phyloP scores from a whole-genome alignment of 2,113 vertebrate genomes.

The Sminthopsis crassicaudata region DNA sequence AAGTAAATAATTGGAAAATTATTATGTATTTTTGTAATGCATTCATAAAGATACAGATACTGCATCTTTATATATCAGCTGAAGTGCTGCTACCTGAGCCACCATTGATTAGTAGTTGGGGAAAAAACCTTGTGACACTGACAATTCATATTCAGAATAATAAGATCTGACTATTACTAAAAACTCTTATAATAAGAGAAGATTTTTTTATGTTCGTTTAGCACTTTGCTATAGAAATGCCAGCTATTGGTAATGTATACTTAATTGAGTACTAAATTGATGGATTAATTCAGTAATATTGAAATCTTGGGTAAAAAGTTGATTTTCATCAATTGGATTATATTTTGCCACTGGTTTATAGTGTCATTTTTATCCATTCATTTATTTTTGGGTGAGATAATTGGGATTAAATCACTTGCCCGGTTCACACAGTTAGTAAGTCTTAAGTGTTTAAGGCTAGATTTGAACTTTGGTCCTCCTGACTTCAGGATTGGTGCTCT shows the following conservation, averaged over 20 bases:
- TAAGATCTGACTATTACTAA: background rate
- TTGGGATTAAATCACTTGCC: no score
- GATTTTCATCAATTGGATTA: background rate
- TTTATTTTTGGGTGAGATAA: no score
- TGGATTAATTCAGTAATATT: background rate
- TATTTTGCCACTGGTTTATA: background rate
- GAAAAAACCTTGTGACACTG: background rate
- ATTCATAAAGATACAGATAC: constrained; percentile 1
- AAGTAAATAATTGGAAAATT: background rate
- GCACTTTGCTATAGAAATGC: background rate
- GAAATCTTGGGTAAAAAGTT: background rate
- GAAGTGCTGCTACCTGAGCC: background rate
- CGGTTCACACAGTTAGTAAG: no score
- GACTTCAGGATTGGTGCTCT: no score
- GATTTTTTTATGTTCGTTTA: background rate
- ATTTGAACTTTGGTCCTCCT: no score
- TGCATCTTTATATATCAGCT: background rate
- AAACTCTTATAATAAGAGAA: background rate
- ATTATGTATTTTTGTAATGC: constrained; percentile 2
- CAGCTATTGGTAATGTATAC: background rate
- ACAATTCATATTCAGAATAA: background rate
- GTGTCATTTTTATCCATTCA: background rate
- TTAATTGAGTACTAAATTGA: background rate
- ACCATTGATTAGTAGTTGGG: background rate
- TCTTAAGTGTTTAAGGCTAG: no score